A percentile compares a stretch with the other conserved stretches of the same genome.
These are phyloP conservation scores for Neotragus pygmaeus DNA, from an alignment of 2,113 vertebrate genomes.

Conservation along the genomic window DNA sequence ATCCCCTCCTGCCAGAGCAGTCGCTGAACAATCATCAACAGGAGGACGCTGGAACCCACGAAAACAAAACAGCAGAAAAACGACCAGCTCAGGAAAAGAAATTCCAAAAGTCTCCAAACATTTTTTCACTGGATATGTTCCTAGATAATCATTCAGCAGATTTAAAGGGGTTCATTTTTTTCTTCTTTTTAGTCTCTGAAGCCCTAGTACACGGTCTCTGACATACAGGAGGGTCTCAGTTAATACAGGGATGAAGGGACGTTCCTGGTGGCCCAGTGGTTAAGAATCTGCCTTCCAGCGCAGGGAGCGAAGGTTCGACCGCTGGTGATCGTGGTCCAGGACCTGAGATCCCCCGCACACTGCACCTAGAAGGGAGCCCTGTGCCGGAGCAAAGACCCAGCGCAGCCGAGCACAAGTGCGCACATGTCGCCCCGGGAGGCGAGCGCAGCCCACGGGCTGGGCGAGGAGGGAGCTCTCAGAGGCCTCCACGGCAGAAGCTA, in stretches of 20 bases:
- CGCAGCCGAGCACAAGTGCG: too few relatives aligned
- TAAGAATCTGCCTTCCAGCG: neutral
- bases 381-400: neutral
- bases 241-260: neutral
- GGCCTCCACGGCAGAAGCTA: neutral
- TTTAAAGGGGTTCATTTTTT: neutral
- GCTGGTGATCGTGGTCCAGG: neutral
- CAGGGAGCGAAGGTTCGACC: fast-evolving
- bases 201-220: too few relatives aligned
- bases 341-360: neutral
- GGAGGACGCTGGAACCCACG: neutral
- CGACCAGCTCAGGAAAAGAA: neutral
- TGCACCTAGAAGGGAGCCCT: too few relatives aligned
- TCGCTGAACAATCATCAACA: fast-evolving
- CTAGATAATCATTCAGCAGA: neutral
- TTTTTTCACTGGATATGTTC: neutral
- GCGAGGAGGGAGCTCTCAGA: neutral
- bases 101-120: neutral
- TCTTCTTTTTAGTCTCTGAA: neutral
- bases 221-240: neutral
- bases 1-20: neutral
- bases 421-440: too few relatives aligned
- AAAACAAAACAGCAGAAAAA: neutral
- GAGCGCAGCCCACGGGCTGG: neutral
- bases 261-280: neutral